These are phyloP conservation scores for Nebria salina DNA, from an alignment of 2,888 invertebrate species.

Conservation along the genomic window DNA sequence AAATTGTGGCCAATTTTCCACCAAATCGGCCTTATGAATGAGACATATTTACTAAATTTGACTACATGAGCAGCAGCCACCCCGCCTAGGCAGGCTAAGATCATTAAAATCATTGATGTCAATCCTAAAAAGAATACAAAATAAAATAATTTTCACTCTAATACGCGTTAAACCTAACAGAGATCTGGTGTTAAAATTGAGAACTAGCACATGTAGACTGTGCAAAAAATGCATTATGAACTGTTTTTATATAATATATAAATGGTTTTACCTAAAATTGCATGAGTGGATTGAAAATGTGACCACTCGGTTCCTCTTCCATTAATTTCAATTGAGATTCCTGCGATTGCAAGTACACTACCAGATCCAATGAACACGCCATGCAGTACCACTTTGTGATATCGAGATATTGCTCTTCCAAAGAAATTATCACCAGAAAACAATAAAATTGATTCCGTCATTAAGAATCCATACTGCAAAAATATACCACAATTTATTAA, in stretches of 20 bases:
- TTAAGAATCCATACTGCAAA: conserved; percentile 54
- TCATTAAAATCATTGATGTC: conserved; percentile 55
- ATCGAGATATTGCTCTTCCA: conserved; percentile 50
- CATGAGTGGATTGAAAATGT: conserved; percentile 55
- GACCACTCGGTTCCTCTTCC: conserved; percentile 47
- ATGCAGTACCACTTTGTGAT: conserved; percentile 52
- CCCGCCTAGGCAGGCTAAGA: conserved; percentile 54
- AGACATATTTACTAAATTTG: conserved; percentile 51
- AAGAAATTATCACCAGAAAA: conserved; percentile 53
- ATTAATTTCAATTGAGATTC: conserved; percentile 54
- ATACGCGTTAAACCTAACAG: no score
- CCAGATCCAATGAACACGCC: conserved; percentile 51
- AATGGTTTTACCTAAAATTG: conserved; percentile 35
- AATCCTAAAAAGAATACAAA: conserved; percentile 53
- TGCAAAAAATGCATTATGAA: background rate
- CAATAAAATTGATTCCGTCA: conserved; percentile 54
- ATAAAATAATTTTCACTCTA: no score
- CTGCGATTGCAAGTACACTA: conserved; percentile 51
- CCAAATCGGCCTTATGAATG: conserved; percentile 51
- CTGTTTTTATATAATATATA: background rate
- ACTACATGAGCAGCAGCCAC: conserved; percentile 53
- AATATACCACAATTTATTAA: background rate
- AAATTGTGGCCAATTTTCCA: conserved; percentile 57
- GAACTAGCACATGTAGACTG: background rate
- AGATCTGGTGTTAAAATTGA: no score